These are phyloP conservation scores for Sebastes hubbsi DNA, from an alignment of 2,797 vertebrate genomes.

Conservation along the genomic window DNA sequence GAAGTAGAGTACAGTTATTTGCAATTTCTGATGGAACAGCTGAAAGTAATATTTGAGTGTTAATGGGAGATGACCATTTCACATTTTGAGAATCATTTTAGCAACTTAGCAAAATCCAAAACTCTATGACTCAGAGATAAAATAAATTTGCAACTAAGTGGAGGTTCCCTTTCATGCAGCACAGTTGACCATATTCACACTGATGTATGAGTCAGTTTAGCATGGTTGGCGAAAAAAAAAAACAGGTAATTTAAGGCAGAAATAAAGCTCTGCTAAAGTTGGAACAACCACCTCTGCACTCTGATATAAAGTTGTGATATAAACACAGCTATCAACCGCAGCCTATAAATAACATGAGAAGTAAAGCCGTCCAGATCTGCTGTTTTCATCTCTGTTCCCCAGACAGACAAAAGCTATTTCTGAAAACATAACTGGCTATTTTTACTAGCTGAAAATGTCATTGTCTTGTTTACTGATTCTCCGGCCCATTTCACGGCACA, in stretches of 20 bases:
- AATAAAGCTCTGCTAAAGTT: slow-evolving; percentile 12
- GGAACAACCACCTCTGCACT: not conserved
- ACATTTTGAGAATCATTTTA: not conserved
- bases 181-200: not conserved
- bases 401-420: slow-evolving; percentile 62
- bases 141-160: not conserved
- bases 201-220: not conserved
- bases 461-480: slow-evolving; percentile 49
- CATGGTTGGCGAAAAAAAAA: not conserved
- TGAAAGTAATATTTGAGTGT: not conserved
- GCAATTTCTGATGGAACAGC: not conserved
- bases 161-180: slow-evolving; percentile 6
- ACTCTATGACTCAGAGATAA: not conserved
- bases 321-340: slow-evolving; percentile 21
- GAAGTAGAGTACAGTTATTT: not conserved
- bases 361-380: slow-evolving; percentile 17
- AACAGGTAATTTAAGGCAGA: not conserved
- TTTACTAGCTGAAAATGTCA: slow-evolving; percentile 52
- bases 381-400: slow-evolving; percentile 40
- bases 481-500: slow-evolving; percentile 22
- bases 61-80: not conserved
- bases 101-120: not conserved
- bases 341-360: slow-evolving; percentile 33
- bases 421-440: slow-evolving; percentile 59
- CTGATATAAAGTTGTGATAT: slow-evolving; percentile 11